Evolutionary conservation across 2,888 invertebrate species (phyloP).

Genomic region (Electrophaes corylata): DNA sequence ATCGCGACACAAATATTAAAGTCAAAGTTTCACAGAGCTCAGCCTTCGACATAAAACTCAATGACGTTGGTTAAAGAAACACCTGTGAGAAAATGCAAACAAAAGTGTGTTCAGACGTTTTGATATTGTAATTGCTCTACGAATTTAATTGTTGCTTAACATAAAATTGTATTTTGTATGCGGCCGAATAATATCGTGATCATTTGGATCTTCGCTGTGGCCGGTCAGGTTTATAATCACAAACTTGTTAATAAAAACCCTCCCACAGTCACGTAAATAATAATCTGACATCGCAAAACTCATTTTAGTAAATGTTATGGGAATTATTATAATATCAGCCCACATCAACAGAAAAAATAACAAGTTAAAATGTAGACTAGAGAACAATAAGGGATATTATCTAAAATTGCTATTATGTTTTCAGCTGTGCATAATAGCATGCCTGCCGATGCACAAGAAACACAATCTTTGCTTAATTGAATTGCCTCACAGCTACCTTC

Average conservation of each 20-base stretch:
- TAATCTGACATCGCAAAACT: slow-evolving; percentile 21
- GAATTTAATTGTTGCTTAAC: slow-evolving; percentile 49
- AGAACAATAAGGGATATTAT: slow-evolving; percentile 35
- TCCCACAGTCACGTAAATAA: slow-evolving; percentile 23
- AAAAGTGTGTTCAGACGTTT: slow-evolving; percentile 57
- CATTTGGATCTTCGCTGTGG: slow-evolving; percentile 34
- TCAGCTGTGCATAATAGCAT: slow-evolving; percentile 40
- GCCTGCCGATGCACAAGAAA: slow-evolving; percentile 45
- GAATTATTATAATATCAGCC: not conserved
- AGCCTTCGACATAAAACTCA: slow-evolving; percentile 77
- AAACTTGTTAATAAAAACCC: slow-evolving; percentile 27
- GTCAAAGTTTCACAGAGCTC: slow-evolving; percentile 75
- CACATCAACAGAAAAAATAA: slow-evolving; percentile 16
- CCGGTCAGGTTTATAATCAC: slow-evolving; percentile 29
- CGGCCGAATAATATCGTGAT: slow-evolving; percentile 42
- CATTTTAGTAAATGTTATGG: slow-evolving; percentile 24
- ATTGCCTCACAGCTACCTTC: slow-evolving; percentile 51
- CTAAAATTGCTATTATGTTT: slow-evolving; percentile 38
- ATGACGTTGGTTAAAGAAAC: slow-evolving; percentile 73
- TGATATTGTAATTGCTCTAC: slow-evolving; percentile 44
- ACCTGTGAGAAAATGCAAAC: slow-evolving; percentile 79
- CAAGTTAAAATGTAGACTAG: slow-evolving; percentile 1
- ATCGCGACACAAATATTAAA: slow-evolving; percentile 76
- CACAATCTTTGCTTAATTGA: slow-evolving; percentile 55
- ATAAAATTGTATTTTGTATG: slow-evolving; percentile 44